Evolutionary conservation across 1,140 invertebrate genomes (phyloP), one percentile per base, ranked within the genome.

Genomic region (Sweltsa coloradensis): DNA sequence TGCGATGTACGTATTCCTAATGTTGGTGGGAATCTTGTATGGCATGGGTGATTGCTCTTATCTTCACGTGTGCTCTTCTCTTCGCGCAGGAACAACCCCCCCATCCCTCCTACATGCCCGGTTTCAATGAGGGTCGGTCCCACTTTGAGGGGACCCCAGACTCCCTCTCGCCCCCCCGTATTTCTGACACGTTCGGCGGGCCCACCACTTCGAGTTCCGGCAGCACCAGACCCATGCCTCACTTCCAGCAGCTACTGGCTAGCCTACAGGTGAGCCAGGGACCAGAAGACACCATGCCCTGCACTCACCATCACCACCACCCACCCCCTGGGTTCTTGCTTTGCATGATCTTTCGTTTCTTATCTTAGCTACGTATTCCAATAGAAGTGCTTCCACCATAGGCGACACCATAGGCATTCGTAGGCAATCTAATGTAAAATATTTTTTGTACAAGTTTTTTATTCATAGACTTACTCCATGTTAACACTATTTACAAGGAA

Each of bases 241-340:
- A 81, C 60, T 75, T 83, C 57, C 77, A 73, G 63, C 71, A 71
- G 58, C 67, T 84, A 59, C 72, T 84, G 53, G 73, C 76, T 56
- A 76, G 76, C 61, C 61, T 83, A 51, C 78, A 83, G 81, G 81
- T 84, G 75, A 81, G 75, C 51, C n/a, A n/a, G n/a, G 51, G 50
- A 45, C 51, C 31, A 24, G 25, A 18, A 23, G 5, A 26, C 34
- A 11, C n/a, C n/a, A 2, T 19, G 13, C 18, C 43, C 29, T 6
- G n/a, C 14, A 41, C 40, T n/a, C n/a, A n/a, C n/a, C n/a, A n/a
- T n/a, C n/a, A n/a, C n/a, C n/a, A n/a, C n/a, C n/a, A n/a, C n/a
- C n/a, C n/a, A n/a, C n/a, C n/a, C n/a, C n/a, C n/a, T n/a, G n/a
- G n/a, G n/a, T n/a, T n/a, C n/a, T n/a, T n/a, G n/a, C n/a, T n/a